Percentiles rank a stretch among this genome's conserved stretches.
phyloP scores from a whole-genome alignment of 2,888 invertebrate species.

The Eristalinus aeneus region DNA sequence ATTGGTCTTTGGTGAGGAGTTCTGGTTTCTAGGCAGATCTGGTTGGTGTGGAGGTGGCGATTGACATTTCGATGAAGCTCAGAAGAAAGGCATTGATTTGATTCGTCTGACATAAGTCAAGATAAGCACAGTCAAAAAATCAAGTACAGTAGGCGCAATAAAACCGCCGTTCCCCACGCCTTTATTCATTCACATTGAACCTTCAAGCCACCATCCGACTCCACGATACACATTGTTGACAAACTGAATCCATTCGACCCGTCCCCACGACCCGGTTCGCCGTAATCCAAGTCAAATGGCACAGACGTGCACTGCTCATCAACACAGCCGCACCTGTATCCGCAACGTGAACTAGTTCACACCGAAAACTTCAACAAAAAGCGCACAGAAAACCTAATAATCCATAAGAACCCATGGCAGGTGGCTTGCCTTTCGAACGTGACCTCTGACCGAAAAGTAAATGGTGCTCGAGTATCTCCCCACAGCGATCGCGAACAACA shows the following conservation, averaged over 20 bases:
- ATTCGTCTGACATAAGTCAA: too few species aligned
- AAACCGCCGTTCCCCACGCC: too few species aligned
- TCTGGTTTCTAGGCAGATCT: too few species aligned
- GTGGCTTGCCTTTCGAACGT: conserved; percentile 42
- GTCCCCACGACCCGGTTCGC: too few species aligned
- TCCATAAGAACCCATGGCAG: conserved; percentile 10
- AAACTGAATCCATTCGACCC: not conserved
- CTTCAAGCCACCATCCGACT: not conserved
- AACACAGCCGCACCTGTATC: not conserved
- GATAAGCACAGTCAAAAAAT: too few species aligned
- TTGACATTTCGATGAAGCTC: too few species aligned
- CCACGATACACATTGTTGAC: not conserved
- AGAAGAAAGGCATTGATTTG: too few species aligned
- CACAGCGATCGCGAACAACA: conserved; percentile 14
- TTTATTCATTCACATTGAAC: too few species aligned
- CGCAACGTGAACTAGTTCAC: conserved; percentile 13
- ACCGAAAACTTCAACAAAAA: not conserved
- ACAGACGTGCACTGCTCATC: conserved; percentile 3
- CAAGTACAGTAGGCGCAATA: too few species aligned
- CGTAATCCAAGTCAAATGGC: conserved; percentile 8
- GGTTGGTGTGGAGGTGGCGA: not conserved
- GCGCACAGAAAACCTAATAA: not conserved
- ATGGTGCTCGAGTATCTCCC: not conserved
- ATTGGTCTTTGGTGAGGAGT: not conserved
- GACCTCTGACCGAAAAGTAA: conserved; percentile 31